Evolutionary conservation across 2,888 invertebrate genomes (phyloP), one percentile per base, ranked within the genome.

Genomic region (Elgonia sp.): DNA sequence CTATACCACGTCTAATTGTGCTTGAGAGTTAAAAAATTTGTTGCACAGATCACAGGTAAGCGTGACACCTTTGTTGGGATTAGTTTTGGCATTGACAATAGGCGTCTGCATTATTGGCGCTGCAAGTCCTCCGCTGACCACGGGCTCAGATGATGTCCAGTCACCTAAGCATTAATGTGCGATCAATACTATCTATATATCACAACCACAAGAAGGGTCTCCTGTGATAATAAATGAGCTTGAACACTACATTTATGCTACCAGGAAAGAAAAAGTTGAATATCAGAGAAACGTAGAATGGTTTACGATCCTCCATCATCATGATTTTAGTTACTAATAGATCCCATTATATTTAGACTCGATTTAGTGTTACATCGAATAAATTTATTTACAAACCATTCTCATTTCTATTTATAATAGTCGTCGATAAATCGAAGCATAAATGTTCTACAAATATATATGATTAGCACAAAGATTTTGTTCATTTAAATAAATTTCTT

Each of bases 171-270:
- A 94, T 94, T 92, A 94, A 94, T 94, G 94, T 94, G 92, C 92
- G 93, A 95, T 95, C 95, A 95, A 95, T 93, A 94, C 95, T 95
- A 95, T 95, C 94, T 95, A 94, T 95, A 92, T 95, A 95, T 95
- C 95, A 94, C 95, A 94, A 92, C 93, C 92, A 92, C 92, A 89
- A 77, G 84, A 79, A 91, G 90, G 91, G 91, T 92, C 87, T 91
- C 91, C 89, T 93, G 94, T 94, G 94, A 94, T 94, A 94, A 94
- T 94, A 94, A 94, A 94, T 94, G 90, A 94, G 94, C 94, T 94
- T 94, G 94, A 94, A 93, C 94, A 92, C 94, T 94, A 94, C 94
- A 94, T 94, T 93, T 93, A 94, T 94, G 94, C 94, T 92, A 94
- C 79, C 91, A 92, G 91, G 89, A 92, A 93, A 92, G 92, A 91